Conservation (phyloP, 2,113 vertebrate species). For the Pluvialis apricaria region DNA sequence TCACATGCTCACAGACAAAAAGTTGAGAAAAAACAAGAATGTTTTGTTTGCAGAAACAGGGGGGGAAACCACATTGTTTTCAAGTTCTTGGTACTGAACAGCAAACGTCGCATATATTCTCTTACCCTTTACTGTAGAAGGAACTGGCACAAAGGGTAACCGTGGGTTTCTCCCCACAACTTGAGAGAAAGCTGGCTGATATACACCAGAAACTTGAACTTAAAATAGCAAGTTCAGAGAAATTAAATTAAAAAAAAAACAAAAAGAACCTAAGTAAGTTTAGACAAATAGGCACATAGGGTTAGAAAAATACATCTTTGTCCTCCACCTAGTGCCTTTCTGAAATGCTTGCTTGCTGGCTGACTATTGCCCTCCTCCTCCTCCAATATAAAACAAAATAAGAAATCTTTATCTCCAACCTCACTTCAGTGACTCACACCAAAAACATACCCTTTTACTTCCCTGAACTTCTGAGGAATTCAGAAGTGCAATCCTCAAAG, state of each 20-base stretch:
- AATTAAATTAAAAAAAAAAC: neutral
- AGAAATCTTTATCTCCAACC: slow-evolving; percentile 49
- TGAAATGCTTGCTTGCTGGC: neutral
- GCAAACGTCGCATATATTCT: neutral
- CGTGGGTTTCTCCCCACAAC: neutral
- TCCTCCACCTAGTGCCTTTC: slow-evolving; percentile 1
- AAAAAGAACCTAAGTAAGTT: neutral
- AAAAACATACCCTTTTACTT: slow-evolving; percentile 65
- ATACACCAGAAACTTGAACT: neutral
- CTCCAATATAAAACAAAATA: slow-evolving; percentile 32
- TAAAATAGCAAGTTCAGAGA: neutral
- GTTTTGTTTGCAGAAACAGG: neutral
- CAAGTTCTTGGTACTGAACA: neutral
- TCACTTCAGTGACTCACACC: slow-evolving; percentile 46
- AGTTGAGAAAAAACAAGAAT: neutral
- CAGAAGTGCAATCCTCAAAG: slow-evolving; percentile 35
- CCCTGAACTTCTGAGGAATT: slow-evolving; percentile 63
- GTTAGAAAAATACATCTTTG: slow-evolving; percentile 5
- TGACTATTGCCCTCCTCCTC: neutral
- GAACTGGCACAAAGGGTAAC: neutral
- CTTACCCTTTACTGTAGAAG: neutral
- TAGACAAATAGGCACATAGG: neutral
- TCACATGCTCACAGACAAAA: neutral
- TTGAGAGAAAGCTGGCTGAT: neutral
- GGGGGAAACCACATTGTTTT: neutral